Percentiles rank a stretch among this genome's conserved stretches.
phyloP scores from a whole-genome alignment of 2,797 vertebrate genomes.

The Podargus strigoides region DNA sequence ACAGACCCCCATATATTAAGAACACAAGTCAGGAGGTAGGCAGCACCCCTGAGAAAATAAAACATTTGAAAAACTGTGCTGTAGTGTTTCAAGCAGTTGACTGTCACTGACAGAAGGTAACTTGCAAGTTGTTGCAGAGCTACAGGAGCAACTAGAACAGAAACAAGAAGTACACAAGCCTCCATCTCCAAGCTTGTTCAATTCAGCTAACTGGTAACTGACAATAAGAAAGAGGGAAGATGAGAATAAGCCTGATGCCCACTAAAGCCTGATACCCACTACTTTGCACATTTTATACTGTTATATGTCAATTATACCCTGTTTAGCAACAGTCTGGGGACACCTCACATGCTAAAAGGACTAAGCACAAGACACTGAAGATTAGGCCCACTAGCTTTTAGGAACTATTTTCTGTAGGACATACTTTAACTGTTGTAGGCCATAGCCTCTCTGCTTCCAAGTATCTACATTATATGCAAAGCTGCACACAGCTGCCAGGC shows the following conservation, averaged over 20 bases:
- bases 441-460: neutral
- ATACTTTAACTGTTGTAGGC: neutral
- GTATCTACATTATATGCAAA: neutral
- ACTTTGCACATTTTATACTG: neutral
- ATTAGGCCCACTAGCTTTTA: neutral
- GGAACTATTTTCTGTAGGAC: neutral
- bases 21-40: neutral
- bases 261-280: neutral
- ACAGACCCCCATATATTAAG: neutral
- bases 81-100: neutral
- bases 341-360: neutral
- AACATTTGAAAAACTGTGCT: neutral
- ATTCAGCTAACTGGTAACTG: neutral
- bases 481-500: neutral
- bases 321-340: neutral
- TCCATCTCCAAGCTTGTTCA: too few relatives aligned
- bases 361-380: neutral
- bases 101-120: neutral
- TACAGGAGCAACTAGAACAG: neutral
- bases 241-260: neutral
- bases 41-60: neutral
- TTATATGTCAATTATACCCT: neutral
- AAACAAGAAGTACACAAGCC: neutral
- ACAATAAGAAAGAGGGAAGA: neutral
- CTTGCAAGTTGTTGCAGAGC: neutral